Evolutionary conservation across 2,888 invertebrate species (phyloP), one percentile per base, ranked within the genome.

Genomic region (Cloeon dipterum): DNA sequence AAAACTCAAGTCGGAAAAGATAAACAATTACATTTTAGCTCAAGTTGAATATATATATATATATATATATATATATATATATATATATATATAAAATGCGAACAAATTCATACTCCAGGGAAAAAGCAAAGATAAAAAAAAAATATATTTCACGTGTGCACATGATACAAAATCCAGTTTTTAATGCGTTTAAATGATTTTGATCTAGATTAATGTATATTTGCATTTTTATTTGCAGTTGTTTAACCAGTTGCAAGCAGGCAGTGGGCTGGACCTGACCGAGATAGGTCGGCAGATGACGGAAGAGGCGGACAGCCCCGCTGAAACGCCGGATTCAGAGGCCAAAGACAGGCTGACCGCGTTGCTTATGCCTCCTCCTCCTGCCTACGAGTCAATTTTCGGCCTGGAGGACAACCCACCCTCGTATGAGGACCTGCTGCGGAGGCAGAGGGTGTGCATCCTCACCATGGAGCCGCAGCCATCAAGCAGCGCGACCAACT

Each of bases 161-260:
- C n/a, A n/a, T n/a, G n/a, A n/a, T n/a, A n/a, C n/a, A n/a, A n/a
- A n/a, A n/a, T n/a, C n/a, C n/a, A n/a, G n/a, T n/a, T n/a, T n/a
- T n/a, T n/a, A n/a, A n/a, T n/a, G n/a, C n/a, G n/a, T n/a, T n/a
- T n/a, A n/a, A n/a, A n/a, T n/a, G n/a, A n/a, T n/a, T n/a, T n/a
- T n/a, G n/a, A n/a, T n/a, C n/a, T n/a, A n/a, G n/a, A n/a, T n/a
- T n/a, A n/a, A n/a, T n/a, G n/a, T n/a, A n/a, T n/a, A n/a, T n/a
- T n/a, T n/a, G n/a, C n/a, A n/a, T n/a, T n/a, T n/a, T n/a, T n/a
- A n/a, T n/a, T n/a, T n/a, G n/a, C n/a, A n/a, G n/a, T n/a, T n/a
- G 35, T 61, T 65, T 43, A 58, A 58, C 8, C 62, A 62, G 44
- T 53, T 65, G 19, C 62, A 61, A 44, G 50, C 51, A 3, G 54